These are phyloP conservation scores for Mobula hypostoma DNA, from an alignment of 2,113 vertebrate species.

Conservation along the genomic window DNA sequence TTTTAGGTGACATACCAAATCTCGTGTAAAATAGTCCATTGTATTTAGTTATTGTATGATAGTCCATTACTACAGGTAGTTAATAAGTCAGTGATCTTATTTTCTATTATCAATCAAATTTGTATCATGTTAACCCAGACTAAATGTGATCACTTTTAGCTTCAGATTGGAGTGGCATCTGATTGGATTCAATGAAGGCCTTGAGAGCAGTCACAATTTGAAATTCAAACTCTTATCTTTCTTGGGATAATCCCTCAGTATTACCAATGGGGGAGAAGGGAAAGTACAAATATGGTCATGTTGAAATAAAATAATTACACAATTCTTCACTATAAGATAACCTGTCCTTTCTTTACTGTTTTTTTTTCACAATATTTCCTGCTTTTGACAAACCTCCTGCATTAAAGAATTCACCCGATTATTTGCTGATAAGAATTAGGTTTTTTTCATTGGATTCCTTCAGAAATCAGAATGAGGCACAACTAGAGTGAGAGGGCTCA, in stretches of 20 bases:
- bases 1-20: too few relatives aligned
- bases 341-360: background rate
- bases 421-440: background rate
- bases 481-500: background rate
- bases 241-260: background rate
- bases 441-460: background rate
- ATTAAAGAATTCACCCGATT: background rate
- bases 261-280: background rate
- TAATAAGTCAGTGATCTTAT: background rate
- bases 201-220: background rate
- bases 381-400: background rate
- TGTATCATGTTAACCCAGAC: slow-evolving; percentile 21
- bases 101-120: slow-evolving; percentile 4
- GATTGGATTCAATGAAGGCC: background rate
- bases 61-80: background rate
- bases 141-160: background rate
- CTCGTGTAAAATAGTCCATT: too few relatives aligned
- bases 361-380: background rate
- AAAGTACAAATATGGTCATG: background rate
- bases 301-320: too few relatives aligned
- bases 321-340: background rate
- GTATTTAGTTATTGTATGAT: too few relatives aligned
- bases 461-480: slow-evolving; percentile 25
- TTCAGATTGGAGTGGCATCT: background rate
- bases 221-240: background rate